Evolutionary conservation across 23 tunicate genomes (phyloP).

Genomic region (Ciona savignyi): DNA sequence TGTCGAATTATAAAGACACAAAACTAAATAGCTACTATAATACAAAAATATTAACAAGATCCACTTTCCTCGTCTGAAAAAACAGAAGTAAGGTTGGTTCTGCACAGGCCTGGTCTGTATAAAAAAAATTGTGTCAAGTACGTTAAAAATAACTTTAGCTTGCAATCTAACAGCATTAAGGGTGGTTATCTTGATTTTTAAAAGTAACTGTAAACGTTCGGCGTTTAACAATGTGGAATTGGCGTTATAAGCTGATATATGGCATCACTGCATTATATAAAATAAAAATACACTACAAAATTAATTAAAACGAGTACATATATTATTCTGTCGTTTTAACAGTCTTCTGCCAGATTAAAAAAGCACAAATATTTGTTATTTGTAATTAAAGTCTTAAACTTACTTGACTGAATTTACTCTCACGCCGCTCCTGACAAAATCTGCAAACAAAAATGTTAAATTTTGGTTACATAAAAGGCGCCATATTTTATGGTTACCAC

Average conservation of each 20-base stretch:
- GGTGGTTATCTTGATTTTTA: too few relatives aligned
- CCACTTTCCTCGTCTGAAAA: too few relatives aligned
- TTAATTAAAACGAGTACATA: neutral
- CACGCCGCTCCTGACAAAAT: neutral
- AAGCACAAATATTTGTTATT: neutral
- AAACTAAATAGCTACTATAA: too few relatives aligned
- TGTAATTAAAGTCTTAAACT: neutral
- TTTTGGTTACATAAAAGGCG: too few relatives aligned
- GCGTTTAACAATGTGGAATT: neutral
- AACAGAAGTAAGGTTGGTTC: too few relatives aligned
- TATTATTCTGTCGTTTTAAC: neutral
- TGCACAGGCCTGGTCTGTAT: too few relatives aligned
- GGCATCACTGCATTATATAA: neutral
- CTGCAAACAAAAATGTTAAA: neutral
- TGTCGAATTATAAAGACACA: too few relatives aligned
- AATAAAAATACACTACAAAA: neutral
- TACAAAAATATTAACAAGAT: too few relatives aligned
- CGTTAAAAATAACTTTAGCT: too few relatives aligned
- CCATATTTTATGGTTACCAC: neutral
- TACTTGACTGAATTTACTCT: neutral
- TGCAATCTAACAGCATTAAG: too few relatives aligned
- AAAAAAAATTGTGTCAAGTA: too few relatives aligned
- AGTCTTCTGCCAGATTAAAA: neutral
- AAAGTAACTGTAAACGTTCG: too few relatives aligned
- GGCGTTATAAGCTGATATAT: neutral